Evolutionary conservation across 1,140 invertebrate genomes (phyloP).

Genomic region (Palaemon carinicauda): DNA sequence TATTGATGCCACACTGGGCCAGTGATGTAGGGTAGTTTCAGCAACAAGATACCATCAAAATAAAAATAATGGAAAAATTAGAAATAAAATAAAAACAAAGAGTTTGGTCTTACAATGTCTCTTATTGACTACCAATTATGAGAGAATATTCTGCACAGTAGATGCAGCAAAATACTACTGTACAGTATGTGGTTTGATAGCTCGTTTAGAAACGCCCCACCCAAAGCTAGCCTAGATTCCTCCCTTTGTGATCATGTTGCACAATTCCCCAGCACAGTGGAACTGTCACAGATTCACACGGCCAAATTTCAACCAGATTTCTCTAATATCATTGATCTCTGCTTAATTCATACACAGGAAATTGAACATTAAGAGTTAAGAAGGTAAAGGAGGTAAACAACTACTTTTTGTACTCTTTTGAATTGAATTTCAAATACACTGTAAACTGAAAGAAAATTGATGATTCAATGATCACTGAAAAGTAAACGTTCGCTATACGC

Average conservation of each 20-base stretch:
- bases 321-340: slow-evolving; percentile 44
- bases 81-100: neutral
- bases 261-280: slow-evolving; percentile 52
- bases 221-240: neutral
- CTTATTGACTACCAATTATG: too few relatives aligned
- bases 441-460: too few relatives aligned
- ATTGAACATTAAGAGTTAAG: too few relatives aligned
- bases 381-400: too few relatives aligned
- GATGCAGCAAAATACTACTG: too few relatives aligned
- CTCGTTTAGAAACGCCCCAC: neutral
- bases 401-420: neutral
- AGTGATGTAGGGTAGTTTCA: slow-evolving; percentile 11
- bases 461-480: too few relatives aligned
- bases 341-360: neutral
- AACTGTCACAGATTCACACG: slow-evolving; percentile 53
- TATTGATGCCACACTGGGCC: slow-evolving; percentile 16
- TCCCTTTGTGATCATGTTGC: slow-evolving; percentile 49
- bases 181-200: too few relatives aligned
- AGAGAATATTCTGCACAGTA: too few relatives aligned
- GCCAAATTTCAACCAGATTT: slow-evolving; percentile 48
- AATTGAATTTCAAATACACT: too few relatives aligned
- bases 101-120: too few relatives aligned
- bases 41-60: neutral
- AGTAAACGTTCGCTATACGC: too few relatives aligned
- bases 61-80: neutral